Evolutionary conservation across 2,797 vertebrate genomes (phyloP).

Genomic region (Argyrosomus regius): DNA sequence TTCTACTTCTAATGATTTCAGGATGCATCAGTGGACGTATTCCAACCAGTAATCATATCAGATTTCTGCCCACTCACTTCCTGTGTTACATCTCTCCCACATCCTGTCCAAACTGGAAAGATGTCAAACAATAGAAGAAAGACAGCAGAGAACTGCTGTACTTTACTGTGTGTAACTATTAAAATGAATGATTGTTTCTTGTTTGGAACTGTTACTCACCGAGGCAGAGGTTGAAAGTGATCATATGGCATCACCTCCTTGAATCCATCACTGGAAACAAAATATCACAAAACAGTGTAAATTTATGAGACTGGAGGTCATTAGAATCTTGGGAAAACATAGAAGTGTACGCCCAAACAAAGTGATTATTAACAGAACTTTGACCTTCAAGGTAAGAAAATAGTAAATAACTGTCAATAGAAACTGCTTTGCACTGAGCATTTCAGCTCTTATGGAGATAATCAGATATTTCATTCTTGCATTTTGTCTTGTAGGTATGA

Average conservation of each 20-base stretch:
- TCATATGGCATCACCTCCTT: slow-evolving; percentile 98
- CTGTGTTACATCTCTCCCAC: neutral
- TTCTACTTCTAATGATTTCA: neutral
- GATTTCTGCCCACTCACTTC: neutral
- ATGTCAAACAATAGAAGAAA: neutral
- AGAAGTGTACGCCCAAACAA: neutral
- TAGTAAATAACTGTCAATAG: neutral
- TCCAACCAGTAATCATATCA: neutral
- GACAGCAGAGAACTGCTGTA: neutral
- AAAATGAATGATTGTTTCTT: neutral
- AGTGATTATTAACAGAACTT: neutral
- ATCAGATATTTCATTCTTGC: neutral
- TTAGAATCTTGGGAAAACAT: neutral
- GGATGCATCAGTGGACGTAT: neutral
- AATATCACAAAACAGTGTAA: neutral
- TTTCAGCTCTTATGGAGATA: slow-evolving; percentile 9
- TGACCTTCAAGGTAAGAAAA: slow-evolving; percentile 2
- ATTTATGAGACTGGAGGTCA: neutral
- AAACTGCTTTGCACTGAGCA: slow-evolving; percentile 8
- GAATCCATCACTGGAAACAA: slow-evolving; percentile 91
- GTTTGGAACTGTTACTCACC: slow-evolving; percentile 83
- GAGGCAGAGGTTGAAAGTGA: slow-evolving; percentile 95
- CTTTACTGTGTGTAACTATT: neutral
- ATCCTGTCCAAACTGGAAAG: slow-evolving; percentile 8
- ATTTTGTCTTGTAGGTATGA: neutral